Conservation (phyloP, 2,888 invertebrate genomes). For the Caenorhabditis angaria region DNA sequence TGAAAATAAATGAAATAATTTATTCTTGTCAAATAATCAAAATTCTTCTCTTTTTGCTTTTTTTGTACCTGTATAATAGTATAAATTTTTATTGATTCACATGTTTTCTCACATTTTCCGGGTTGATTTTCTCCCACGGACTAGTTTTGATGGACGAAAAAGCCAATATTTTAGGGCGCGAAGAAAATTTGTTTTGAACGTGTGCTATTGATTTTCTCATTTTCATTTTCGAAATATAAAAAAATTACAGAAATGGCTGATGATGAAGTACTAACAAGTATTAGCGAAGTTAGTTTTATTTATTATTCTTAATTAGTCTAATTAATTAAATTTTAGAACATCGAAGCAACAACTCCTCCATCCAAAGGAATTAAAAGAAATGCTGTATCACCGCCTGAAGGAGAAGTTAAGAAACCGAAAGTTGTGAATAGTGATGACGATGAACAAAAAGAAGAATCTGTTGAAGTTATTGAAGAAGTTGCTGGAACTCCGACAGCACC, state of each 20-base stretch:
- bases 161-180: background rate
- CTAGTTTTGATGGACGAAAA: background rate
- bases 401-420: constrained; percentile 30
- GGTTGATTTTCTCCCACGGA: no score
- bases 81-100: background rate
- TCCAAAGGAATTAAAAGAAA: constrained; percentile 30
- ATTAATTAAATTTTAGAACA: constrained; percentile 5
- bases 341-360: constrained; percentile 8
- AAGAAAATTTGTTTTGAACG: background rate
- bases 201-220: background rate
- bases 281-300: no score
- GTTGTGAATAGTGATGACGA: background rate
- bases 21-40: no score
- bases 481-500: background rate
- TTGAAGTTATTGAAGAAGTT: background rate
- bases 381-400: constrained; percentile 20
- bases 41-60: no score
- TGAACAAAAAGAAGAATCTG: background rate
- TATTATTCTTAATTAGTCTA: background rate
- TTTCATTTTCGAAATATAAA: no score
- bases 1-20: background rate
- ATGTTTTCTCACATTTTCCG: no score
- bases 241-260: no score
- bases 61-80: no score
- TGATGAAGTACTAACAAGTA: no score